A percentile compares a stretch with the other conserved stretches of the same genome.
These are phyloP conservation scores for Schlechtendalia chinensis DNA, from an alignment of 1,140 invertebrate genomes.

Conservation along the genomic window DNA sequence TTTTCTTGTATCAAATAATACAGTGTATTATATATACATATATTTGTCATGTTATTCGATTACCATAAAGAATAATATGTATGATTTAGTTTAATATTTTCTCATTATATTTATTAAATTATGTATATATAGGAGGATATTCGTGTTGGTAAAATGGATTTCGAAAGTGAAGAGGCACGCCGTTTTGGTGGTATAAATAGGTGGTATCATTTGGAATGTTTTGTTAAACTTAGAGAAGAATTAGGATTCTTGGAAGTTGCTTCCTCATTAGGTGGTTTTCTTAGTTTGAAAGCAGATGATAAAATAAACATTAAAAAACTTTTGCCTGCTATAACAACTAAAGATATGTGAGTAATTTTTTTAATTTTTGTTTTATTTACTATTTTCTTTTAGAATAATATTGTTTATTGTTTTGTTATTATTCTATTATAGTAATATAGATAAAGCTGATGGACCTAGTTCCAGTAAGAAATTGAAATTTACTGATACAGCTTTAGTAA, in stretches of 20 bases:
- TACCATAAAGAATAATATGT: too few relatives aligned
- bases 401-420: neutral
- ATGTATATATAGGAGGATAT: slow-evolving; percentile 66
- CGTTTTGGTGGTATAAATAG: slow-evolving; percentile 76
- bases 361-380: neutral
- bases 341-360: slow-evolving; percentile 55
- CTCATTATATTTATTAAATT: neutral
- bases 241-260: slow-evolving; percentile 74
- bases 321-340: slow-evolving; percentile 60
- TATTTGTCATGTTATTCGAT: too few relatives aligned
- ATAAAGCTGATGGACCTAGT: slow-evolving; percentile 41
- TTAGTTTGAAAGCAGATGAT: slow-evolving; percentile 72
- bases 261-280: slow-evolving; percentile 72
- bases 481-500: slow-evolving; percentile 59
- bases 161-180: slow-evolving; percentile 73
- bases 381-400: too few relatives aligned
- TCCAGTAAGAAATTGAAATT: slow-evolving; percentile 69
- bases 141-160: slow-evolving; percentile 83
- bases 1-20: too few relatives aligned
- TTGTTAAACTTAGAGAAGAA: slow-evolving; percentile 73
- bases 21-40: too few relatives aligned
- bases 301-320: slow-evolving; percentile 67
- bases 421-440: neutral
- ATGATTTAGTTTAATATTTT: neutral
- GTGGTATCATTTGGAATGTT: slow-evolving; percentile 94